Evolutionary conservation across 2,113 vertebrate genomes (phyloP), one percentile per base, ranked within the genome.

Genomic region (Indicator indicator): DNA sequence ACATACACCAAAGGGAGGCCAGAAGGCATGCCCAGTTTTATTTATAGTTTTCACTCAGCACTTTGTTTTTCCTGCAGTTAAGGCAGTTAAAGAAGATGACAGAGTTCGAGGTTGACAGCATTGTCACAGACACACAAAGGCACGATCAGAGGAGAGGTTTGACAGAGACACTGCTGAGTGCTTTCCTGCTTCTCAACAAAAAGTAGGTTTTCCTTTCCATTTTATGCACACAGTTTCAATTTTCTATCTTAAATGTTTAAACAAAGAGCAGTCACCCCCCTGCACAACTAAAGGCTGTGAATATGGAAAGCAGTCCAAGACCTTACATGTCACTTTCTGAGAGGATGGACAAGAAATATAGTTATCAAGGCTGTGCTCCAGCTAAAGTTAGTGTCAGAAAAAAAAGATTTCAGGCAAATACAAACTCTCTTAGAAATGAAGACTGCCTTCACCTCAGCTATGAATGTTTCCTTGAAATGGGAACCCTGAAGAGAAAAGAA

Each of bases 111-210:
- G 68, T 90, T 23, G 0, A 46, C 30, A 84, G 46, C 24, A 5
- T 17, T 58, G 40, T 83, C 86, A 52, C 42, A 78, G 56, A 67
- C 38, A 9, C 59, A 76, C 36, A 79, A 94, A 85, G 58, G 67
- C 40, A 83, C 1, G 5, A 83, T 9, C 30, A 79, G 78, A 75
- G 0, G 0, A 73, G 88, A 55, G 42, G 40, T 18, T 63, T 4
- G 1, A 62, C 36, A 5, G 55, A 0, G 0, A 72, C 5, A 16
- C 14, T 90, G 40, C 40, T 0, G 1, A 58, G 42, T 8, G 18
- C 32, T 63, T 75, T 40, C 42, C 33, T 1, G 2, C 75, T 89
- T 69, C 73, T 75, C 84, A 87, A 54, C 7, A 63, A 83, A 52
- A 20, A 55, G 50, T 2, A 78, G 46, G 9, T 79, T 78, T 48